These are phyloP conservation scores for Nemoura dubitans DNA, from an alignment of 2,888 invertebrate genomes.

Conservation along the genomic window DNA sequence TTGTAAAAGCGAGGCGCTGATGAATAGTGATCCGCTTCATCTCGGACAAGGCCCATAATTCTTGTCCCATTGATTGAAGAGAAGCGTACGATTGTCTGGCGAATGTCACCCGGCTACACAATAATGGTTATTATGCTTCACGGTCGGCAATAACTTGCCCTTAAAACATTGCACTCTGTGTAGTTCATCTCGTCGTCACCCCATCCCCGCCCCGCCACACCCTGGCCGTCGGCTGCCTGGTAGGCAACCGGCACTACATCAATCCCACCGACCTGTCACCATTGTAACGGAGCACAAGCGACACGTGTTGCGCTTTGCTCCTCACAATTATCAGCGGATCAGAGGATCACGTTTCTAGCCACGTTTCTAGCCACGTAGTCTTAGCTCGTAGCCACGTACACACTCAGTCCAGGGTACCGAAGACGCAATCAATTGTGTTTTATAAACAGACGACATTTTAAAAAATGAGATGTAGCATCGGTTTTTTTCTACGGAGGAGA, in stretches of 20 bases:
- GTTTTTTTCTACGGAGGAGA: neutral
- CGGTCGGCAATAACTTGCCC: constrained; percentile 26
- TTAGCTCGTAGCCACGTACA: too few species aligned
- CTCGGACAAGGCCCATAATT: neutral
- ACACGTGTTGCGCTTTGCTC: neutral
- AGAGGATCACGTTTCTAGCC: neutral
- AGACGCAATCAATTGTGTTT: neutral
- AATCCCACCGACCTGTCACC: constrained; percentile 7
- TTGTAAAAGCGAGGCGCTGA: neutral
- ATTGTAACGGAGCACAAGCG: neutral
- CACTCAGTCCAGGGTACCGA: too few species aligned
- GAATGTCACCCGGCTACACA: constrained; percentile 1
- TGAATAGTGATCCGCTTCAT: neutral
- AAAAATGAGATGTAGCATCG: neutral
- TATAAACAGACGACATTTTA: neutral
- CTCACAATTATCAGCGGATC: neutral
- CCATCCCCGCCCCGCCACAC: neutral
- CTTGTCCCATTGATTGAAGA: constrained; percentile 9
- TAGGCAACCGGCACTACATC: neutral
- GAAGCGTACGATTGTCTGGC: constrained; percentile 28
- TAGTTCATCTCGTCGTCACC: constrained; percentile 15
- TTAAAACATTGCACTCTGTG: constrained; percentile 31
- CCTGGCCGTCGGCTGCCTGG: neutral
- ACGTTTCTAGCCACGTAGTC: neutral
- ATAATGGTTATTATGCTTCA: constrained; percentile 28